Percentiles rank a stretch among this genome's conserved stretches.
phyloP scores from a whole-genome alignment of 1,140 invertebrate species.

The Maconellicoccus hirsutus region DNA sequence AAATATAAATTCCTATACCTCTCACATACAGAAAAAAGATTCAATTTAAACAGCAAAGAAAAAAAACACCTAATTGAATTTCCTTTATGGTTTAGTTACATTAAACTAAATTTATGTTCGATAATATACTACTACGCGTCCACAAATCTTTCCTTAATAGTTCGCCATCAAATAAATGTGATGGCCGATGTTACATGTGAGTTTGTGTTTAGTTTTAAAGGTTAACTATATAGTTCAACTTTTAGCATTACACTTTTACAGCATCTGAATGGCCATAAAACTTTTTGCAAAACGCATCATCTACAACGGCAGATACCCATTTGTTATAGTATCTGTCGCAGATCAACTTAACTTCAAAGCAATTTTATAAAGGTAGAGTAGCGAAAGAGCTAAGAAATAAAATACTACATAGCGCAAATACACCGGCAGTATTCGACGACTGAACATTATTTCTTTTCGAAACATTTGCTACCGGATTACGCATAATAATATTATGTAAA shows the following conservation, averaged over 20 bases:
- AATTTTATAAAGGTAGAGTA: neutral
- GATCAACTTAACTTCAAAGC: neutral
- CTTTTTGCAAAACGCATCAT: neutral
- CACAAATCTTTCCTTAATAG: slow-evolving; percentile 5
- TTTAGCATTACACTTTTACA: neutral
- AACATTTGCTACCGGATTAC: too few relatives aligned
- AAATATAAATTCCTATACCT: too few relatives aligned
- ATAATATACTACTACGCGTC: neutral
- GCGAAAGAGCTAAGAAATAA: too few relatives aligned
- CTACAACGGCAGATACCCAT: neutral
- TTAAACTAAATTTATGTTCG: neutral
- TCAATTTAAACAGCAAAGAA: neutral
- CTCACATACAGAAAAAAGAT: neutral
- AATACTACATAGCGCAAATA: too few relatives aligned
- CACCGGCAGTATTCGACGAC: too few relatives aligned
- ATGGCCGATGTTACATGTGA: neutral
- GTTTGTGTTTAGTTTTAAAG: neutral
- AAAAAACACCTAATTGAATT: neutral
- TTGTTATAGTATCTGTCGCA: neutral
- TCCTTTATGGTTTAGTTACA: neutral
- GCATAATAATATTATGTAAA: too few relatives aligned
- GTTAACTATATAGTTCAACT: neutral
- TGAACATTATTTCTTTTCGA: too few relatives aligned
- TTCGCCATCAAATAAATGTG: slow-evolving; percentile 8
- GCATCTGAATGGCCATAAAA: neutral